Base-by-base conservation (phyloP, 1,140 invertebrate genomes). In the Chelonus insularis region DNA sequence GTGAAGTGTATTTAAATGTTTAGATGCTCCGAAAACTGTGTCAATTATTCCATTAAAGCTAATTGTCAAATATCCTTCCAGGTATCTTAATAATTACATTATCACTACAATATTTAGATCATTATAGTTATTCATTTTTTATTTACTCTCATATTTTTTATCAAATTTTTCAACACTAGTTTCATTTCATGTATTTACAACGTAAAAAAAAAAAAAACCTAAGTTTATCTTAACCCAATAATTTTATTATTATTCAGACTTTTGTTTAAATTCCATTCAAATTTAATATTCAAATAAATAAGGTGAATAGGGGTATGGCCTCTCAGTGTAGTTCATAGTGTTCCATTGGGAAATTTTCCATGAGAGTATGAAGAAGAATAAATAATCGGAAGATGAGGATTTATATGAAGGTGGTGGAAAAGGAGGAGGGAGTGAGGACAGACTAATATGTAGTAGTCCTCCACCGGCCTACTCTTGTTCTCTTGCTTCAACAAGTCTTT, bases 1-100 rank as follows among this genome's bases (percentile, higher is more conserved):
- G 55, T 57, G 41, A 57, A 57, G 39, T 45, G 21, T 8, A 20
- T 16, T 58, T 41, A 58, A 36, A 58, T 58, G 56, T 48, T 48
- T 58, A 58, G 45, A 47, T 48, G 16, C 32, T 58, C 34, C 8
- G 18, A 58, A 18, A 58, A 34, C 29, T 58, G 11, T 34, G 45
- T 58, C 25, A 45, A 57, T 36, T 25, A 47, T 21, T 18, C 18
- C n/a, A 16, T n/a, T 58, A 58, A 23, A 32, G 18, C 56, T 9
- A 48, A 58, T 58, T 58, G 54, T n/a, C 18, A 29, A 29, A 57
- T 47, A 45, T 18, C n/a, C 8, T 48, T 32, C 34, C 29, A 58
- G 56, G 56, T 58, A 58, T 47, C n/a, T n/a, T n/a, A n/a, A n/a
- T n/a, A n/a, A n/a, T 58, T 14, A 21, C 12, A n/a, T 11, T 25